Percentiles rank a stretch among this genome's conserved stretches.
phyloP scores from a whole-genome alignment of 2,113 vertebrate genomes.

The Nothoprocta pentlandii region DNA sequence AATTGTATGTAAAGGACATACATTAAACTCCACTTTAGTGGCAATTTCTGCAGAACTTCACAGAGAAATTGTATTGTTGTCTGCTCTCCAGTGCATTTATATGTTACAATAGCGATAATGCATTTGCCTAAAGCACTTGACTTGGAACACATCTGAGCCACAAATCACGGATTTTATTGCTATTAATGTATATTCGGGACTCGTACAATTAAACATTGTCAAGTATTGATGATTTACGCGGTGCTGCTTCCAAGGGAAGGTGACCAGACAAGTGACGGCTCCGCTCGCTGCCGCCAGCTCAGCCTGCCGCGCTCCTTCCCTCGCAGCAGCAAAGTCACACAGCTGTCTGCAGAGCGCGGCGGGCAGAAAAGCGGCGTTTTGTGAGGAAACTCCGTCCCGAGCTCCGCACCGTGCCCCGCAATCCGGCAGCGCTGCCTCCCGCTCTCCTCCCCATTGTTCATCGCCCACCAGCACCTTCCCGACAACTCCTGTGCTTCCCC shows the following conservation, averaged over 20 bases:
- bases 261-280: constrained; percentile 53
- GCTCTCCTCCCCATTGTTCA: constrained; percentile 63
- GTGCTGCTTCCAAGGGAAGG: constrained; percentile 31
- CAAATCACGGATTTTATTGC: constrained; percentile 67
- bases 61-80: constrained; percentile 65
- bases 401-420: not conserved
- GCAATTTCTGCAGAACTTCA: constrained; percentile 62
- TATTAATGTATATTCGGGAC: constrained; percentile 53
- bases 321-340: constrained; percentile 37
- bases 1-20: constrained; percentile 32
- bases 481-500: constrained; percentile 47
- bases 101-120: constrained; percentile 65
- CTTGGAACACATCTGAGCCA: constrained; percentile 63
- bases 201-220: constrained; percentile 66
- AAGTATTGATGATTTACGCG: constrained; percentile 59
- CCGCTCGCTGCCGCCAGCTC: constrained; percentile 42
- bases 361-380: constrained; percentile 28
- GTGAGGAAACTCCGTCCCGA: constrained; percentile 12
- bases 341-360: constrained; percentile 45
- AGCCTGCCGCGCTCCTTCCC: constrained; percentile 47
- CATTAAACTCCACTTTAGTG: constrained; percentile 37
- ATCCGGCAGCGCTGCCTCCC: not conserved
- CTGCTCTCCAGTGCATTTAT: constrained; percentile 69
- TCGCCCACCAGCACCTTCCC: constrained; percentile 34
- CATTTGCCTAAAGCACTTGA: constrained; percentile 74